A percentile compares a stretch with the other conserved stretches of the same genome.
Evolutionary conservation across 2,113 vertebrate genomes (phyloP).

Genomic region (Tenebrosternarchus preto): DNA sequence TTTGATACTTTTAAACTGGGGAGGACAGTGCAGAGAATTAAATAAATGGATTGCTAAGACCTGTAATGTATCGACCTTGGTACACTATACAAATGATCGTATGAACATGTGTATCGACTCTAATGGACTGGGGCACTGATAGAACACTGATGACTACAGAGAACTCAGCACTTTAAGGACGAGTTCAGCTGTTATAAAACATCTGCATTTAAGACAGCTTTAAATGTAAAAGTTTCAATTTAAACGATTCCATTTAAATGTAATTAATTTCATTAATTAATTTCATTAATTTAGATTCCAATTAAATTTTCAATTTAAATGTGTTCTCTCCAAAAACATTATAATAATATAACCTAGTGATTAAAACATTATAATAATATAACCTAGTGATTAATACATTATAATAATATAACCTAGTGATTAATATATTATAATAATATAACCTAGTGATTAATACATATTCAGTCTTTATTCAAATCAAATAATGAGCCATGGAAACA

Average conservation of each 20-base stretch:
- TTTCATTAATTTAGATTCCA: too few relatives aligned
- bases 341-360: background rate
- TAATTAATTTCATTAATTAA: too few relatives aligned
- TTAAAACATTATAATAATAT: conserved; percentile 12
- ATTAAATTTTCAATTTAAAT: background rate
- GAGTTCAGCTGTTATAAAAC: background rate
- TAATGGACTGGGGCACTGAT: conserved; percentile 12
- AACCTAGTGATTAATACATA: conserved; percentile 15
- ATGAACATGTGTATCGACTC: conserved; percentile 29
- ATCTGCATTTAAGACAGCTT: background rate
- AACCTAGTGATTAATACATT: conserved; percentile 15
- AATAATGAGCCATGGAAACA: conserved; percentile 1
- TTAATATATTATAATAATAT: conserved; percentile 9
- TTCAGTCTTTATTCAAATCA: conserved; percentile 12
- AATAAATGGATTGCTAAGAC: conserved; percentile 48
- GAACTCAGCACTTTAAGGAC: conserved; percentile 7
- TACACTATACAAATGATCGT: conserved; percentile 40
- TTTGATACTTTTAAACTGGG: conserved; percentile 55
- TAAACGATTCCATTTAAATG: too few relatives aligned
- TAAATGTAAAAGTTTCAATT: too few relatives aligned
- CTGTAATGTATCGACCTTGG: conserved; percentile 42
- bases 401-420: background rate
- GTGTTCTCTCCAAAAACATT: too few relatives aligned
- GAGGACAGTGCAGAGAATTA: conserved; percentile 52
- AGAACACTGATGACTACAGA: background rate